Percentiles rank a stretch among this genome's conserved stretches.
Conservation (phyloP, 2,797 vertebrate species). For the Alcedo atthis region DNA sequence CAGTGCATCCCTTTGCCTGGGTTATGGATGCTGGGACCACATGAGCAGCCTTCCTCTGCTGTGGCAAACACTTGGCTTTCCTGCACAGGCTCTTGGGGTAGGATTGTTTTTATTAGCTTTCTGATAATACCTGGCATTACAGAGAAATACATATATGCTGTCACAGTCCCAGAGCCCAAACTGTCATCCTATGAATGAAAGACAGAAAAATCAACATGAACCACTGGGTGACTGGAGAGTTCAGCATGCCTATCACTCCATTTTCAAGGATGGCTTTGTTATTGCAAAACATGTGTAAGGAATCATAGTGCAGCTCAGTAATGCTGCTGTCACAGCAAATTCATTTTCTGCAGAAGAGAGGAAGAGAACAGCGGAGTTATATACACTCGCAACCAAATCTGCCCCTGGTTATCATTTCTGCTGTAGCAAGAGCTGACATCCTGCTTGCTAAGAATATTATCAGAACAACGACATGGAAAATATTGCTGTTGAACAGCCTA, state of each 20-base stretch:
- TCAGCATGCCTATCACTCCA: neutral
- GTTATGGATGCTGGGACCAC: neutral
- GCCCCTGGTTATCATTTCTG: conserved; percentile 41
- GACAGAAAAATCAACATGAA: neutral
- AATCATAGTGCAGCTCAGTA: conserved; percentile 1
- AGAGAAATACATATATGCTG: neutral
- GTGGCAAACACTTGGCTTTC: neutral
- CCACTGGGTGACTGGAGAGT: neutral
- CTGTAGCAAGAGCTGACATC: conserved; percentile 26
- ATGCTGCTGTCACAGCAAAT: conserved; percentile 57
- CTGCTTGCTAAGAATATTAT: conserved; percentile 14
- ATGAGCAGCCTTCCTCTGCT: neutral
- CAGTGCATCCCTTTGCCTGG: neutral
- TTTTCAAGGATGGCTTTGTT: conserved; percentile 20
- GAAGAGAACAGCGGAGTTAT: conserved; percentile 19
- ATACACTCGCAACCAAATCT: conserved; percentile 22
- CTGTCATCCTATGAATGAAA: neutral
- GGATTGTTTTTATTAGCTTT: neutral
- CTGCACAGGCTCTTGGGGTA: neutral
- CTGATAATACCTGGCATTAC: neutral
- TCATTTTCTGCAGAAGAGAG: conserved; percentile 16
- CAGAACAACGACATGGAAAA: neutral
- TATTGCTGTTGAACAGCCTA: neutral
- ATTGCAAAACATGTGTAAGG: conserved; percentile 21
- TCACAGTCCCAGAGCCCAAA: neutral